These are phyloP conservation scores for Poeciliopsis occidentalis DNA, from an alignment of 2,113 vertebrate genomes.

Conservation along the genomic window DNA sequence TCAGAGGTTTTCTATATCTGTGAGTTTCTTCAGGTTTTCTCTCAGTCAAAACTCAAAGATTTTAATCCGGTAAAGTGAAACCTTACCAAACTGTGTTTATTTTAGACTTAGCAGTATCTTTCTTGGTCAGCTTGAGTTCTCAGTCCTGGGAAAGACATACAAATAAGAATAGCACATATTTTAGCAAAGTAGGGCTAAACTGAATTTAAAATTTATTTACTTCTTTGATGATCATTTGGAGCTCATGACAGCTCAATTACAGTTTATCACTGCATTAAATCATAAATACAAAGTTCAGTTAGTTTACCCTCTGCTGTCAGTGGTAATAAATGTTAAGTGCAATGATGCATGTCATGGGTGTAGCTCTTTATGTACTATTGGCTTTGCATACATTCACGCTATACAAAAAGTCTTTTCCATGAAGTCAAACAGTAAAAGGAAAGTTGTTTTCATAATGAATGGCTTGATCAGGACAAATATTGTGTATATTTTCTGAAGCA, in stretches of 20 bases:
- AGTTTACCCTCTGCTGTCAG: conserved; percentile 19
- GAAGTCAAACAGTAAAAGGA: background rate
- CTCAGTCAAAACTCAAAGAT: background rate
- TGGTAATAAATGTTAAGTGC: background rate
- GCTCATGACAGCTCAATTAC: background rate
- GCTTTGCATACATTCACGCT: conserved; percentile 16
- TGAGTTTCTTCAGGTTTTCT: background rate
- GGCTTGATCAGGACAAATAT: background rate
- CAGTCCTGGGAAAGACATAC: background rate
- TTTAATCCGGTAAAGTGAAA: background rate
- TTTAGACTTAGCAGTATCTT: background rate
- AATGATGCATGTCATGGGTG: conserved; percentile 28
- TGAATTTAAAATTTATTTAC: background rate
- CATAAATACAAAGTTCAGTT: conserved; percentile 15
- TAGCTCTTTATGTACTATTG: conserved; percentile 31
- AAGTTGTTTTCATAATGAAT: background rate
- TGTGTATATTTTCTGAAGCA: no score
- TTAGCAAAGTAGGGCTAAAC: background rate
- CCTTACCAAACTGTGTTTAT: background rate
- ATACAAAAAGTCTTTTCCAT: background rate
- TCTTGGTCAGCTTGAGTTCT: background rate
- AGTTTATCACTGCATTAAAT: background rate
- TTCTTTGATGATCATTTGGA: background rate
- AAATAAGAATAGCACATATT: background rate
- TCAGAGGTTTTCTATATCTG: no score